Conservation (phyloP, 2,888 invertebrate genomes). For the Diloba caeruleocephala region DNA sequence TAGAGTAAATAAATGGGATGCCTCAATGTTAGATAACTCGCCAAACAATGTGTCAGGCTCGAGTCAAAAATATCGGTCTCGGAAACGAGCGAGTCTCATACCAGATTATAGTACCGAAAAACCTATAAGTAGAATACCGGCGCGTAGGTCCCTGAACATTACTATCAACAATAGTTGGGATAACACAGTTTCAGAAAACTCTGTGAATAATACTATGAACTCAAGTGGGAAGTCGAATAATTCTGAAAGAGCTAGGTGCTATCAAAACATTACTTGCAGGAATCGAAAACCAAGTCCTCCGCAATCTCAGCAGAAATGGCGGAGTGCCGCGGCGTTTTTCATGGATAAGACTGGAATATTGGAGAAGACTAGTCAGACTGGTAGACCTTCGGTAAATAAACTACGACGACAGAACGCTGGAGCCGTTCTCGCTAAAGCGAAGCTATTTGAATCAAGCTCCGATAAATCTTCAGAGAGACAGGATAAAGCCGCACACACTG, state of each 20-base stretch:
- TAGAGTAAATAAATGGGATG: constrained; percentile 71
- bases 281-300: constrained; percentile 66
- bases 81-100: constrained; percentile 76
- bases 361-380: constrained; percentile 83
- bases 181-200: constrained; percentile 71
- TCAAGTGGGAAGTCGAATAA: constrained; percentile 68
- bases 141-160: constrained; percentile 78
- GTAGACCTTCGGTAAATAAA: constrained; percentile 92
- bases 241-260: constrained; percentile 63
- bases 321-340: constrained; percentile 88
- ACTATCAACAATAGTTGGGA: constrained; percentile 73
- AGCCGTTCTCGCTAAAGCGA: constrained; percentile 94
- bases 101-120: constrained; percentile 74
- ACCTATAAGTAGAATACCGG: constrained; percentile 70
- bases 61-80: constrained; percentile 74
- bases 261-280: constrained; percentile 67
- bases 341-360: constrained; percentile 85
- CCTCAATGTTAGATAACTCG: constrained; percentile 70
- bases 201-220: constrained; percentile 70
- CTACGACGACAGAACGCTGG: constrained; percentile 93
- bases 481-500: constrained; percentile 69
- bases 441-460: constrained; percentile 91
- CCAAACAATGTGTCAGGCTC: constrained; percentile 66
- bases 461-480: constrained; percentile 82
- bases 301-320: constrained; percentile 82